Base-by-base conservation (phyloP, 2,888 invertebrate species). In the Mactromeris polynyma region DNA sequence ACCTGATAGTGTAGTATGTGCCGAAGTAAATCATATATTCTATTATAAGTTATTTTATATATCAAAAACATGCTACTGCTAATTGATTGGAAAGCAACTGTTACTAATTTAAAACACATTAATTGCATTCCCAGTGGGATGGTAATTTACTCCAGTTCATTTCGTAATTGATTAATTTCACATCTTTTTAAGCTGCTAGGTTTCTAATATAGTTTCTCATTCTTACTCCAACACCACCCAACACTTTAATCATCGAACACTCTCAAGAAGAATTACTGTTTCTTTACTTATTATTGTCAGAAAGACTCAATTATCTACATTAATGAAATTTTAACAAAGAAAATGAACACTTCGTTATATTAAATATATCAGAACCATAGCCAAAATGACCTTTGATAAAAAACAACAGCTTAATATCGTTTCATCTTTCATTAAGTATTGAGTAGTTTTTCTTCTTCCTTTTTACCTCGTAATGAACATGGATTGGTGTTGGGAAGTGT, bases 81-180 rank as follows among this genome's bases (percentile, higher is more conserved):
- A 64, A 64, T 64, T 64, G 26, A 64, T 26, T n/a, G 26, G 58
- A 26, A 26, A 26, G 26, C 58, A 64, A 64, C n/a, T 64, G 58
- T 26, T 64, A 64, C 58, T 26, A 26, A 64, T 64, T 64, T 64
- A 26, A 64, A 64, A 2, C 2, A 0, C 58, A 64, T 64, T 64
- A 64, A 64, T 64, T 64, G n/a, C n/a, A 64, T 26, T 26, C 58
- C 58, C 58, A 64, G n/a, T 26, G 58, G 58, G 26, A 26, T 64
- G 58, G 4, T 26, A 9, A 21, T 4, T 64, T 26, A 9, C 58
- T 26, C 26, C 26, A 26, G 58, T 64, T 64, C n/a, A 64, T 64
- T 64, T 26, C 58, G 26, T 64, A 64, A 64, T 26, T 64, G 58
- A 64, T 64, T 64, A 64, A 64, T 64, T 64, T 64, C 58, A 64